phyloP scores from a whole-genome alignment of 1,140 invertebrate genomes.

The Euura saliciscinereae region DNA sequence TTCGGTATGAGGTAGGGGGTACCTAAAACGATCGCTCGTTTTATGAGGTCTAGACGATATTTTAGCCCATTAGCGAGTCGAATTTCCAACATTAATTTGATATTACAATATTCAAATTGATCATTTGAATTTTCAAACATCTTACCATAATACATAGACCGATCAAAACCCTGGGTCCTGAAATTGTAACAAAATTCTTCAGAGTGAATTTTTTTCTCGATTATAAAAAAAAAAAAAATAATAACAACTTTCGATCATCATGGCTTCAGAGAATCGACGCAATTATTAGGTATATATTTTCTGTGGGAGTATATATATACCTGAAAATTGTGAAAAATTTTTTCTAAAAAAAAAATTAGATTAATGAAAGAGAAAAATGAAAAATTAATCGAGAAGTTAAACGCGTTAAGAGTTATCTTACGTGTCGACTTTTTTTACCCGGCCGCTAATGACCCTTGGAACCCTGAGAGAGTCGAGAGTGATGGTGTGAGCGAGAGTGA shows the following conservation, averaged over 20 bases:
- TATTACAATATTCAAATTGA: constrained; percentile 54
- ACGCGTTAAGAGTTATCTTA: constrained; percentile 7
- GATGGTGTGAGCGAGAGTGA: background rate
- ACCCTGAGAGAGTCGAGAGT: background rate
- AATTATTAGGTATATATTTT: no score
- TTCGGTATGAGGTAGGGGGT: constrained; percentile 25
- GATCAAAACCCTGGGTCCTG: no score
- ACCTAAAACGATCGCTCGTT: constrained; percentile 33
- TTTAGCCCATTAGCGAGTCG: constrained; percentile 36
- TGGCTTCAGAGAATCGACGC: no score
- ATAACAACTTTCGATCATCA: no score
- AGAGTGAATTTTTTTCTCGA: no score
- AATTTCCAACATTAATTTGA: constrained; percentile 53
- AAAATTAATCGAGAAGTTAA: background rate
- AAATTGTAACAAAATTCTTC: no score
- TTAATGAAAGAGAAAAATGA: background rate
- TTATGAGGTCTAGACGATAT: constrained; percentile 17
- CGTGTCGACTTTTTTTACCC: constrained; percentile 2
- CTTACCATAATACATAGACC: no score
- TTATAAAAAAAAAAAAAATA: no score
- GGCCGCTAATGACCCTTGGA: background rate
- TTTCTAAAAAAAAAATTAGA: no score
- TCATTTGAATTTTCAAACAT: constrained; percentile 11
- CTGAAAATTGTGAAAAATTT: no score
- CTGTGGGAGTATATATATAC: no score